phyloP scores from a whole-genome alignment of 2,888 invertebrate species.

The Hymenopus coronatus region DNA sequence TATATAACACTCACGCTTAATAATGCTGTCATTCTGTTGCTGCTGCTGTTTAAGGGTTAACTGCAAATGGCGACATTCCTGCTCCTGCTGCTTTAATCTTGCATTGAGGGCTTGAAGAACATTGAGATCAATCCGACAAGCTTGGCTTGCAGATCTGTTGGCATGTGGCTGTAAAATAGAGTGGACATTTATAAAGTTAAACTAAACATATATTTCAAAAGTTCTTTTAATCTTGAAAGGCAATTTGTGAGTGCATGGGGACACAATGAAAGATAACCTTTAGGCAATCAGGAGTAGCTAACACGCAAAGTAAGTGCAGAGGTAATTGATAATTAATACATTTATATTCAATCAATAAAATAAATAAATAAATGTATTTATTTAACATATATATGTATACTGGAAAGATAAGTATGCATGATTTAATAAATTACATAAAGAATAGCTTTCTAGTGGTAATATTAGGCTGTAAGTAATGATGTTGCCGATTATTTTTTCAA shows the following conservation, averaged over 20 bases:
- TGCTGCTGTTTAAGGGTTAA: constrained; percentile 62
- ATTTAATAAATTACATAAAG: too few relatives aligned
- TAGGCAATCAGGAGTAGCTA: too few relatives aligned
- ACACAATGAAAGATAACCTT: too few relatives aligned
- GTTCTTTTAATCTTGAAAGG: background rate
- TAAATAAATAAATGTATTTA: too few relatives aligned
- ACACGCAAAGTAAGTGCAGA: too few relatives aligned
- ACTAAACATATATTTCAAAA: background rate
- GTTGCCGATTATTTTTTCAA: too few relatives aligned
- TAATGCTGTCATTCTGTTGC: constrained; percentile 59
- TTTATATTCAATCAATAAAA: too few relatives aligned
- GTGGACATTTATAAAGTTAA: background rate
- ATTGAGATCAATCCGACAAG: constrained; percentile 40
- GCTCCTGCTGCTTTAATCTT: constrained; percentile 53
- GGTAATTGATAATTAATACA: too few relatives aligned
- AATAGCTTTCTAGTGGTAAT: too few relatives aligned
- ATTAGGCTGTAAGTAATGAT: too few relatives aligned
- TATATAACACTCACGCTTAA: constrained; percentile 57
- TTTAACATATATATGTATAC: too few relatives aligned
- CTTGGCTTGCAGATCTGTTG: constrained; percentile 15
- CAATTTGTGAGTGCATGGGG: background rate
- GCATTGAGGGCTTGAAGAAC: constrained; percentile 40
- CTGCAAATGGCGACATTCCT: constrained; percentile 61
- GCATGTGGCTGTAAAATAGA: background rate
- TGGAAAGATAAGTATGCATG: too few relatives aligned